Conservation (phyloP, 2,888 invertebrate species). For the Standfussiana lucernea region DNA sequence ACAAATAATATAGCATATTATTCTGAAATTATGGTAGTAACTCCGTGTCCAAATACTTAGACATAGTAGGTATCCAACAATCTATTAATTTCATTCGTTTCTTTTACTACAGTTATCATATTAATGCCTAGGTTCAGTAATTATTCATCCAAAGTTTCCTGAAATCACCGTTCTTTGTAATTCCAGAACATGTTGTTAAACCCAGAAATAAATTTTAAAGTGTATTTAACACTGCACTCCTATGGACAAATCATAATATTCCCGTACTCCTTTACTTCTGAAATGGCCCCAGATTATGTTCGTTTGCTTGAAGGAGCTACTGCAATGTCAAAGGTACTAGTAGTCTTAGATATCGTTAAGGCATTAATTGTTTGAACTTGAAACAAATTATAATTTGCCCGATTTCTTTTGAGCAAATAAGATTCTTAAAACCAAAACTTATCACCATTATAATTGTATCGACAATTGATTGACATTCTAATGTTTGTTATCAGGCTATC, state of each 20-base stretch:
- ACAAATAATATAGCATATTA: background rate
- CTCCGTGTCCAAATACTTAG: background rate
- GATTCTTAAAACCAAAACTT: constrained; percentile 1
- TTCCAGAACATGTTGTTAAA: constrained; percentile 80
- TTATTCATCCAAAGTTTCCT: background rate
- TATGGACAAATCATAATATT: constrained; percentile 86
- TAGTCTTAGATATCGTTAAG: background rate
- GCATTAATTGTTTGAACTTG: constrained; percentile 1
- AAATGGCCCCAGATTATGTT: constrained; percentile 83
- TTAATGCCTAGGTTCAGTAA: background rate
- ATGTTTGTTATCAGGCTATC: constrained; percentile 78
- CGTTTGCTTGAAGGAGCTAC: constrained; percentile 85
- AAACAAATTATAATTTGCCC: background rate
- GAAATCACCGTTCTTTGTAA: background rate
- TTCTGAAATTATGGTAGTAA: background rate
- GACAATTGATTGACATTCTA: constrained; percentile 3
- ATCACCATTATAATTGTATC: background rate
- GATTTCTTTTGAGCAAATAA: background rate
- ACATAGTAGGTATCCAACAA: background rate
- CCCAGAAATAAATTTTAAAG: constrained; percentile 80
- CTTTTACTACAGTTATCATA: background rate
- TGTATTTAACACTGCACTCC: constrained; percentile 86
- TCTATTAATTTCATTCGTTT: background rate
- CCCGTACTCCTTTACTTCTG: constrained; percentile 81
- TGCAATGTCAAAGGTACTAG: constrained; percentile 84